Evolutionary conservation across 2,797 vertebrate genomes (phyloP), one percentile per base, ranked within the genome.

Genomic region (Esox lucius): DNA sequence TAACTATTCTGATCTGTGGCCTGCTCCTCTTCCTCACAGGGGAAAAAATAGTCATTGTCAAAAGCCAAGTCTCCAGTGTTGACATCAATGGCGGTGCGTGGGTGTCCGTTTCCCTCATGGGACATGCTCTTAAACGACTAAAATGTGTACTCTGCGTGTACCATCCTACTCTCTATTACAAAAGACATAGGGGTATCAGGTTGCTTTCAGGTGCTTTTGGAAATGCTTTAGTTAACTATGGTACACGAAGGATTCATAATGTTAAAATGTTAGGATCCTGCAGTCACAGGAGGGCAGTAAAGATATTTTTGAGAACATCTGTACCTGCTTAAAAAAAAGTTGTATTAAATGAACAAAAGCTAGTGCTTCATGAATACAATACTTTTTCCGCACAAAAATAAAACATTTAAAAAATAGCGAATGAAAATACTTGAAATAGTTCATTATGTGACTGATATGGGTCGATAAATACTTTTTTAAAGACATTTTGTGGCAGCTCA

Each of bases 181-280:
- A 83, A 85, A 79, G 66, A 61, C 16, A 17, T 24, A 65, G 73
- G 39, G 61, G 82, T 79, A 81, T 78, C 28, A 70, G 78, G 74
- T 81, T 83, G 86, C 85, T 84, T 80, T 77, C 73, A 85, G 86
- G 86, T 86, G 86, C 89, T 80, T 83, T 67, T 71, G 69, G 68
- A 72, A 80, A 84, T 66, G 51, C 0, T 0, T 1, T 42, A 68
- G 51, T 68, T 78, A 66, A 78, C 46, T 67, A 81, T 77, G 17
- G 71, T 80, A 73, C 59, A 74, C 76, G 70, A 33, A 84, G 61
- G 48, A 26, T 39, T 19, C 28, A 42, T 31, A 42, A 22, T 62
- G n/a, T 42, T 24, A 70, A 48, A 49, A 8, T 26, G 42, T 4
- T 11, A 46, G 42, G 42, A 11, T 46, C 42, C 39, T 12, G 42